A percentile compares a stretch with the other conserved stretches of the same genome.
These are phyloP conservation scores for Lysandra coridon DNA, from an alignment of 2,888 invertebrate species.

Conservation along the genomic window DNA sequence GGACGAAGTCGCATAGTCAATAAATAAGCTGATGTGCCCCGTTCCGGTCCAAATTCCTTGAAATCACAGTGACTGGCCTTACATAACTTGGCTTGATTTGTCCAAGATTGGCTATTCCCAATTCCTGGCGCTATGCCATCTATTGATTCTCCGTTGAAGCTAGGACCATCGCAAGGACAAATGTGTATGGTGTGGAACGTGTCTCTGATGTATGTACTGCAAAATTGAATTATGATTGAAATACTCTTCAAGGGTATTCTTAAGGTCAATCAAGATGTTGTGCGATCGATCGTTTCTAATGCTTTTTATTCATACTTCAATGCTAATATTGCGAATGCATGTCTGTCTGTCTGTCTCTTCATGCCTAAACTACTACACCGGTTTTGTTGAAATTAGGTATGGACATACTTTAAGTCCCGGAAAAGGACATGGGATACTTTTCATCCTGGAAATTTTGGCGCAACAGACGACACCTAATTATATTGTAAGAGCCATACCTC, in stretches of 20 bases:
- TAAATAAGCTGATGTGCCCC: conserved; percentile 17
- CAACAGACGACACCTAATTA: no score
- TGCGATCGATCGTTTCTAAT: no score
- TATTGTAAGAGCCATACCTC: no score
- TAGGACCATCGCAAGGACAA: not conserved
- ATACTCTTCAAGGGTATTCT: not conserved
- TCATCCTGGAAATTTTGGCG: no score
- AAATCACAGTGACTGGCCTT: conserved; percentile 12
- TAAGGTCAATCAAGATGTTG: not conserved
- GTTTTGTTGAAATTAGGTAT: no score
- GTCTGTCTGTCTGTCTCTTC: not conserved
- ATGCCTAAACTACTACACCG: no score
- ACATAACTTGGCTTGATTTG: conserved; percentile 19
- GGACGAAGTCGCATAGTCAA: not conserved
- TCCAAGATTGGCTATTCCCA: conserved; percentile 17
- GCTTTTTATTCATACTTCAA: no score
- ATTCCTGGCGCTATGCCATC: conserved; percentile 19
- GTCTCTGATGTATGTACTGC: not conserved
- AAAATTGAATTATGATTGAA: not conserved
- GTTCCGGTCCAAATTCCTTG: not conserved
- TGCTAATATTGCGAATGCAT: no score
- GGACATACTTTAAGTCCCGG: no score
- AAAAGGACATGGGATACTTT: no score
- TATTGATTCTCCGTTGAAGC: conserved; percentile 6
- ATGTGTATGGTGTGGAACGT: not conserved